A percentile compares a stretch with the other conserved stretches of the same genome.
Evolutionary conservation across 2,113 vertebrate genomes (phyloP).

Genomic region (Aegithalos caudatus): DNA sequence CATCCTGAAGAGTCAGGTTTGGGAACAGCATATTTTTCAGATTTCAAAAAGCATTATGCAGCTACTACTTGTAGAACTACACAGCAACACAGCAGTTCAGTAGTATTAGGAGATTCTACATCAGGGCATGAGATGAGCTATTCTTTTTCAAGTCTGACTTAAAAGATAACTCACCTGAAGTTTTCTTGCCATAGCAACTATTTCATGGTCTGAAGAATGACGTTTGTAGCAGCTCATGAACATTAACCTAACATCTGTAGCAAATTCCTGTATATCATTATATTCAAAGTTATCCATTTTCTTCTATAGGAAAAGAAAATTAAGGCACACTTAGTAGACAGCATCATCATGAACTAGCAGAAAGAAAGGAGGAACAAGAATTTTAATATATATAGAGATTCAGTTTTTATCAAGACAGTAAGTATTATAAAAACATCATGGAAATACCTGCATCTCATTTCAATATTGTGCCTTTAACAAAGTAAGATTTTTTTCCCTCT

Average conservation of each 20-base stretch:
- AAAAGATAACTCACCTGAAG: conserved; percentile 79
- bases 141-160: not conserved
- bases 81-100: not conserved
- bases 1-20: conserved; percentile 74
- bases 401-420: not conserved
- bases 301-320: conserved; percentile 68
- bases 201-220: conserved; percentile 83
- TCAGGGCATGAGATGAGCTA: not conserved
- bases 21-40: not conserved
- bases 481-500: not conserved
- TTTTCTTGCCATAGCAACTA: conserved; percentile 86
- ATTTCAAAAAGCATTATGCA: not conserved
- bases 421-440: not conserved
- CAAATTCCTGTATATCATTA: conserved; percentile 81
- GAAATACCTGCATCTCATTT: not conserved
- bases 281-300: conserved; percentile 88
- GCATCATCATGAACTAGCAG: not conserved
- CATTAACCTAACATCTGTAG: conserved; percentile 88
- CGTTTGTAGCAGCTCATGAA: conserved; percentile 89
- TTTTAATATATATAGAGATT: not conserved
- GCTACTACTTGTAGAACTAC: not conserved
- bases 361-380: not conserved
- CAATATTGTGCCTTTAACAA: not conserved
- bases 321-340: not conserved
- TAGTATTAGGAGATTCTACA: not conserved